Percentiles rank a stretch among this genome's conserved stretches.
These are phyloP conservation scores for Orthonychiurus folsomi DNA, from an alignment of 2,888 invertebrate genomes.

Conservation along the genomic window DNA sequence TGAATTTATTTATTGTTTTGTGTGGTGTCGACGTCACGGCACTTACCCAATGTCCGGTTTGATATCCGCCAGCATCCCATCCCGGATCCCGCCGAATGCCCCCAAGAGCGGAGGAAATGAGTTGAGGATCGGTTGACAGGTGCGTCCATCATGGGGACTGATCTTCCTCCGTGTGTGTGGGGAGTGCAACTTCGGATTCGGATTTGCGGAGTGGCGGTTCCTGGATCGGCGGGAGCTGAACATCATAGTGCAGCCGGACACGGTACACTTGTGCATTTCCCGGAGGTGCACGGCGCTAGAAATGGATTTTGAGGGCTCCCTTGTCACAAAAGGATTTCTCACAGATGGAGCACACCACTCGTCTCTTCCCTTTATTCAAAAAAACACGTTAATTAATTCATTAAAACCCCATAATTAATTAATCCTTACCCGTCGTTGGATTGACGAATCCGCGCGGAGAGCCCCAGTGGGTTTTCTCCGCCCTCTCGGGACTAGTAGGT, in stretches of 20 bases:
- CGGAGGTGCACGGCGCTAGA: constrained; percentile 95
- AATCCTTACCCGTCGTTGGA: constrained; percentile 57
- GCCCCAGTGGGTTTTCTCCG: constrained; percentile 5
- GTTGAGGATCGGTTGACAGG: constrained; percentile 61
- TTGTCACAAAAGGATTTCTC: constrained; percentile 99
- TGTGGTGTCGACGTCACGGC: constrained; percentile 3
- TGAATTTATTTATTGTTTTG: no score
- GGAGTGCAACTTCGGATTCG: constrained; percentile 94
- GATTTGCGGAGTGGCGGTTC: constrained; percentile 94
- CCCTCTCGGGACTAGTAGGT: background rate
- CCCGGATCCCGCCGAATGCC: constrained; percentile 20
- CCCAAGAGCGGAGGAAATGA: constrained; percentile 24
- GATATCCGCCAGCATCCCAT: constrained; percentile 14
- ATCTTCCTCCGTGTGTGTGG: constrained; percentile 88
- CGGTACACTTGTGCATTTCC: constrained; percentile 99
- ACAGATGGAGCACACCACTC: constrained; percentile 96
- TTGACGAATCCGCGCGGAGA: constrained; percentile 78
- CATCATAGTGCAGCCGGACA: constrained; percentile 98
- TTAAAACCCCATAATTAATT: background rate
- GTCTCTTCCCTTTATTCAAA: constrained; percentile 63
- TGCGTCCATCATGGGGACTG: constrained; percentile 85
- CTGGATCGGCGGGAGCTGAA: constrained; percentile 92
- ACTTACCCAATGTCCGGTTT: constrained; percentile 10
- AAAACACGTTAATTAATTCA: background rate
- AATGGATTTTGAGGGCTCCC: constrained; percentile 97